Evolutionary conservation across 1,140 invertebrate species (phyloP).

Genomic region (Cotesia glomerata): DNA sequence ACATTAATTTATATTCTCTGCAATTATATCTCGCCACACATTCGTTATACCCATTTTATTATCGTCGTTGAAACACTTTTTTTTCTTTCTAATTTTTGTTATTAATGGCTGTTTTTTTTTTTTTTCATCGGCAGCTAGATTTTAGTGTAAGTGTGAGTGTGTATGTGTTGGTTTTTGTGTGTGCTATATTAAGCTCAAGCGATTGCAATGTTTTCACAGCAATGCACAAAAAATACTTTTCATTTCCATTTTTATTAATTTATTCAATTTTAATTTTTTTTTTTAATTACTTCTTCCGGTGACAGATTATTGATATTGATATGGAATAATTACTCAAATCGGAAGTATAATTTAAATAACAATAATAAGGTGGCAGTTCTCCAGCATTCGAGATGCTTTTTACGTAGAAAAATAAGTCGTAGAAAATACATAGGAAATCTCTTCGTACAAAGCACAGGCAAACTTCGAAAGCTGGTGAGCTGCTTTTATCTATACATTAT

Average conservation of each 20-base stretch:
- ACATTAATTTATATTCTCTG: not conserved
- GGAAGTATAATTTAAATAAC: not conserved
- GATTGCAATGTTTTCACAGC: constrained; percentile 32
- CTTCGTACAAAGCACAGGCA: constrained; percentile 35
- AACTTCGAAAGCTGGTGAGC: constrained; percentile 23
- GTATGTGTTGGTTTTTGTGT: not conserved
- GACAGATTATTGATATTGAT: constrained; percentile 15
- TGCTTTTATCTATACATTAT: not conserved
- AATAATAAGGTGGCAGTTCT: constrained; percentile 8
- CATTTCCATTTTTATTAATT: not conserved
- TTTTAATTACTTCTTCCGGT: not conserved
- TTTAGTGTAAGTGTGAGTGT: not conserved
- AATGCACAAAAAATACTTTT: constrained; percentile 24
- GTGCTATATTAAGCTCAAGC: constrained; percentile 34
- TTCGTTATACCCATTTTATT: constrained; percentile 7
- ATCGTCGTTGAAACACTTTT: not conserved
- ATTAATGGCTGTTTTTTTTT: constrained; percentile 19
- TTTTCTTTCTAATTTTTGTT: constrained; percentile 15
- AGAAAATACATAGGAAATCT: constrained; percentile 39
- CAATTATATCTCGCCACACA: not conserved
- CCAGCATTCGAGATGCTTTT: constrained; percentile 29
- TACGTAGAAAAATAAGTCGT: constrained; percentile 38
- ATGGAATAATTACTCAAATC: not conserved
- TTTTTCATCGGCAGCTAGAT: constrained; percentile 26
- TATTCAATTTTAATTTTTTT: not conserved